Base-by-base conservation (phyloP, 2,888 invertebrate genomes). In the Pollenia amentaria region DNA sequence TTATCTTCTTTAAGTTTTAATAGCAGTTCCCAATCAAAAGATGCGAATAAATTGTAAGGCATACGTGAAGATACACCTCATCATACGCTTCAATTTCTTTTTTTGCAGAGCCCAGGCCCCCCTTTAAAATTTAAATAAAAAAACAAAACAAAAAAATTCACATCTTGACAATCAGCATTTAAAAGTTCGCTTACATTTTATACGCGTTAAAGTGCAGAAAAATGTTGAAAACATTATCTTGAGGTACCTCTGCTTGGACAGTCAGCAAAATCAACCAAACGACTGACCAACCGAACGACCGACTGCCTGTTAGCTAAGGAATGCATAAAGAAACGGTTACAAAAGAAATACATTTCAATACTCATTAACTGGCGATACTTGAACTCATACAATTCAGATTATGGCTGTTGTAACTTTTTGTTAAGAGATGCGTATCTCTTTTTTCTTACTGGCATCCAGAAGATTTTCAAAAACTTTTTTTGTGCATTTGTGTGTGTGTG, bases 121-220 rank as follows among this genome's bases (percentile, higher is more conserved):
- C 65, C 46, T 72, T 60, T 69, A 16, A 29, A 65, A 18, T 72
- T 60, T 69, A 12, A 44, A 65, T 38, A 18, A 75, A 18, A 55
- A 69, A 40, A 38, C 1, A 29, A 16, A 60, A 48, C 38, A 79
- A 7, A 48, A 65, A 44, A 16, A 29, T 3, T 6, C 29, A 29
- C 51, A 76, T 62, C 83, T 79, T 79, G 86, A 79, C 83, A 86
- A 83, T 81, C 83, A 57, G 70, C 86, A 79, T 83, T 82, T 82
- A 82, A 82, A 70, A 67, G 42, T 72, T 62, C 69, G 60, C 73
- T 85, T 85, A 82, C 78, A 85, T 85, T 78, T 73, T 75, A 48
- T 82, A 70, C 83, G 86, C 86, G 86, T 80, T 86, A 86, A 86
- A 86, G 83, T 86, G 86, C 81, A 86, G 79, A 79, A 83, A 86